phyloP scores from a whole-genome alignment of 1,140 invertebrate species.

The Drosophila kepulauana region DNA sequence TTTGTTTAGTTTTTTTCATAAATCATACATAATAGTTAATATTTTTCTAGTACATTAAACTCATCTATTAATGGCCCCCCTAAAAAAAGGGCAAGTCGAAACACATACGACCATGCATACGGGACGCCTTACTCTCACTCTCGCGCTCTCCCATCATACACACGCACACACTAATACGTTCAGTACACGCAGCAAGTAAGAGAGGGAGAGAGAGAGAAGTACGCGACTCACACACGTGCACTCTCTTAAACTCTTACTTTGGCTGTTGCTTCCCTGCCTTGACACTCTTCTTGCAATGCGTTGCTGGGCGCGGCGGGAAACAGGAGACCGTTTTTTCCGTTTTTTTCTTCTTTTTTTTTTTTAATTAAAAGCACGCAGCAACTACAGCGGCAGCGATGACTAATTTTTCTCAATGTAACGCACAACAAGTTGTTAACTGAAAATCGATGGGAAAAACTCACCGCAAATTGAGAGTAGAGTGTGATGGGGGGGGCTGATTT shows the following conservation, averaged over 20 bases:
- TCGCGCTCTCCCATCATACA: slow-evolving; percentile 11
- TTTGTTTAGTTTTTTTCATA: too few species aligned
- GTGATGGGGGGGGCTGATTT: not conserved
- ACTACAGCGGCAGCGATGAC: slow-evolving; percentile 55
- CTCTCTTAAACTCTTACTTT: slow-evolving; percentile 51
- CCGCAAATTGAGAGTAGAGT: slow-evolving; percentile 33
- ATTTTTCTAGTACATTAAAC: slow-evolving; percentile 9
- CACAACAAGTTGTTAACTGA: slow-evolving; percentile 48
- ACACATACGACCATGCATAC: slow-evolving; percentile 46
- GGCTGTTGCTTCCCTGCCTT: slow-evolving; percentile 70
- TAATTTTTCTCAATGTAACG: slow-evolving; percentile 56
- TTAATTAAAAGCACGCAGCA: slow-evolving; percentile 66
- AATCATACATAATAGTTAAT: not conserved
- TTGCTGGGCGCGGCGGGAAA: slow-evolving; percentile 73
- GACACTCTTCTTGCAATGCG: slow-evolving; percentile 58
- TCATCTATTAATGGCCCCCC: slow-evolving; percentile 5
- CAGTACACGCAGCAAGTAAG: not conserved
- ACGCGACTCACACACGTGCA: slow-evolving; percentile 34
- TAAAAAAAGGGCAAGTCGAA: slow-evolving; percentile 47
- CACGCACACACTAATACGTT: slow-evolving; percentile 1
- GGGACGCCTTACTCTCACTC: slow-evolving; percentile 48
- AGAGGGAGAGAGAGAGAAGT: slow-evolving; percentile 18
- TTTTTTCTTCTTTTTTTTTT: slow-evolving; percentile 55
- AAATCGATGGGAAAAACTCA: slow-evolving; percentile 60
- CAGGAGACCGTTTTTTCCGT: slow-evolving; percentile 54